These are phyloP conservation scores for Mandrillus leucophaeus DNA, from an alignment of 2,113 vertebrate genomes.

Conservation along the genomic window DNA sequence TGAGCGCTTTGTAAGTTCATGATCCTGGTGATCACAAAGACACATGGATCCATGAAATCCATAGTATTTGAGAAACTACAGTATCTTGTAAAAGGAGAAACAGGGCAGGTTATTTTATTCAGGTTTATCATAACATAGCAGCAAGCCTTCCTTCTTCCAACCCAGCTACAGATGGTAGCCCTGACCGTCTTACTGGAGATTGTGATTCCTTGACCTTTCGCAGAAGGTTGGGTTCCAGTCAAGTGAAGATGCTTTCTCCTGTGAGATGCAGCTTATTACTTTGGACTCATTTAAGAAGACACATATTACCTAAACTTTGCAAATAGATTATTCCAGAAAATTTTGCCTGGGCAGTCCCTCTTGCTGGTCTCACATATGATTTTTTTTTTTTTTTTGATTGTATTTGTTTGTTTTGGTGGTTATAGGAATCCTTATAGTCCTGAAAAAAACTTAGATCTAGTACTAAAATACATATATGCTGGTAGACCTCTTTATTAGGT, in stretches of 20 bases:
- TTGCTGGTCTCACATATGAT: not conserved
- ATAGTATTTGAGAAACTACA: not conserved
- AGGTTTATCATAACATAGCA: not conserved
- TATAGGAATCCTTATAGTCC: not conserved
- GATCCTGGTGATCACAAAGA: slow-evolving; percentile 39
- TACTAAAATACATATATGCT: not conserved
- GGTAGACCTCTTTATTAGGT: not conserved
- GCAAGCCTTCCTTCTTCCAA: not conserved
- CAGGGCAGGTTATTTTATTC: not conserved
- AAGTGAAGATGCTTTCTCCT: not conserved
- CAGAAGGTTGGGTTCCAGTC: slow-evolving; percentile 15
- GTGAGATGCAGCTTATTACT: not conserved
- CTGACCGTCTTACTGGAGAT: not conserved
- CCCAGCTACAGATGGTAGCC: not conserved
- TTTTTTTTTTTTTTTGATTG: not conserved
- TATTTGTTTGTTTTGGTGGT: not conserved
- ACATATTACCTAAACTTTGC: slow-evolving; percentile 6
- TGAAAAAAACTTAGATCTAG: not conserved
- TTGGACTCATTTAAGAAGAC: not conserved
- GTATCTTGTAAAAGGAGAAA: not conserved
- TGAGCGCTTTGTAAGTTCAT: not conserved
- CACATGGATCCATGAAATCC: not conserved
- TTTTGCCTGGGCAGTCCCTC: not conserved
- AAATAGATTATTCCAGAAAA: slow-evolving; percentile 24
- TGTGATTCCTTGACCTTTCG: slow-evolving; percentile 55